These are phyloP conservation scores for Scaptomyza graminum DNA, from an alignment of 1,140 invertebrate genomes.

Conservation along the genomic window DNA sequence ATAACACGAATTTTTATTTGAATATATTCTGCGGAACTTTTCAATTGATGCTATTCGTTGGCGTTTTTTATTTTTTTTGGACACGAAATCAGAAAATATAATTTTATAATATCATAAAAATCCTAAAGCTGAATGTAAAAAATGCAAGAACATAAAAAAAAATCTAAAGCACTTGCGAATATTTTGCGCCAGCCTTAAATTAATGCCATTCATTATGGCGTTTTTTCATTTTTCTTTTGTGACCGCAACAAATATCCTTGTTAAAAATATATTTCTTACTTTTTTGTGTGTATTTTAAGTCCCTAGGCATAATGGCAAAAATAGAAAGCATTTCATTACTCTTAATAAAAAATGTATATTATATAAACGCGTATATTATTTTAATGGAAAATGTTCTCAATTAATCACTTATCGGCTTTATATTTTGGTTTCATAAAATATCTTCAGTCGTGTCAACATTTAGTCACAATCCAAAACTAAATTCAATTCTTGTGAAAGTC, in stretches of 20 bases:
- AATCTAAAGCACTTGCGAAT: constrained; percentile 19
- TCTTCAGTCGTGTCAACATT: too few relatives aligned
- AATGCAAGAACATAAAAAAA: constrained; percentile 12
- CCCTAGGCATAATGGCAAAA: too few relatives aligned
- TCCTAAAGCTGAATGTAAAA: background rate
- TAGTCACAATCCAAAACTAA: too few relatives aligned
- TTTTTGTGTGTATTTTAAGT: background rate
- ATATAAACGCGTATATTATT: too few relatives aligned
- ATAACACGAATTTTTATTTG: constrained; percentile 49
- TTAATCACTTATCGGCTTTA: too few relatives aligned
- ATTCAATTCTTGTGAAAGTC: too few relatives aligned
- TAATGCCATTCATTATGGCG: background rate
- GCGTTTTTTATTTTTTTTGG: background rate
- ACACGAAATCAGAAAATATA: constrained; percentile 1
- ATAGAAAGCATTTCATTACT: background rate
- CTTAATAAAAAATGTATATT: too few relatives aligned
- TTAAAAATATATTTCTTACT: background rate
- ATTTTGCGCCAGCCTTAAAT: background rate
- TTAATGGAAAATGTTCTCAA: too few relatives aligned
- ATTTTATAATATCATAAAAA: background rate
- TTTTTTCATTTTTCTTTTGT: constrained; percentile 9
- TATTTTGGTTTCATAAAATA: too few relatives aligned
- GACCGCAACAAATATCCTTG: background rate
- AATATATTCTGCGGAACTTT: constrained; percentile 52
- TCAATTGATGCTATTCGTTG: constrained; percentile 10